A percentile compares a stretch with the other conserved stretches of the same genome.
These are phyloP conservation scores for Montipora efflorescens DNA, from an alignment of 64 coral and sea anemone species.

Conservation along the genomic window DNA sequence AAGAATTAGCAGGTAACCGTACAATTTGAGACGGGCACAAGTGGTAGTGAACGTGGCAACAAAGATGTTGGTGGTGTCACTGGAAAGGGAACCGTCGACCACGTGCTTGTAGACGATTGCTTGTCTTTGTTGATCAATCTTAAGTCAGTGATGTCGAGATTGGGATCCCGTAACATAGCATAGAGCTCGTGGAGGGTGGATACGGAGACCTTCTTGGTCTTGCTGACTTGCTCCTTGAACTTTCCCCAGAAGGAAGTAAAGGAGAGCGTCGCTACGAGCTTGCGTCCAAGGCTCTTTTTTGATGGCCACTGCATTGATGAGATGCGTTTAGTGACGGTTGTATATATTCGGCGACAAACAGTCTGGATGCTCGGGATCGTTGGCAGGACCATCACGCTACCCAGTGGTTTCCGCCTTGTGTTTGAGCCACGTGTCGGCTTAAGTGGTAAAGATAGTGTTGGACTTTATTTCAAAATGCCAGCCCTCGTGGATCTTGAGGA, in stretches of 20 bases:
- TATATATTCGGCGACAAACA: neutral
- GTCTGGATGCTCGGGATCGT: neutral
- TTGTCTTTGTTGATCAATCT: neutral
- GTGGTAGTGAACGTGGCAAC: slow-evolving; percentile 51
- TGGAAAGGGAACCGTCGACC: neutral
- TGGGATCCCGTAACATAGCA: neutral
- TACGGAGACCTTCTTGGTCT: neutral
- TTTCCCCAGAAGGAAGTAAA: neutral
- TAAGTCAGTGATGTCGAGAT: neutral
- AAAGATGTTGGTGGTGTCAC: slow-evolving; percentile 31
- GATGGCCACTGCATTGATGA: neutral
- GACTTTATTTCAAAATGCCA: neutral
- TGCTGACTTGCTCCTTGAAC: neutral
- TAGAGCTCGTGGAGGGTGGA: neutral
- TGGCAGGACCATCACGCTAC: neutral
- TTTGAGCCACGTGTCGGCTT: neutral
- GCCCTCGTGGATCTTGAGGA: too few relatives aligned
- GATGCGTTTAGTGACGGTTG: neutral
- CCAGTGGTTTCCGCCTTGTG: neutral
- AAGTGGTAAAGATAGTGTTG: neutral
- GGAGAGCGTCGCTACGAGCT: neutral
- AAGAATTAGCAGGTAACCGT: neutral
- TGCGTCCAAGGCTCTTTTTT: neutral
- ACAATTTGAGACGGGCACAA: slow-evolving; percentile 48
- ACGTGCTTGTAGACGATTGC: neutral